Evolutionary conservation across 2,888 invertebrate species (phyloP).

Genomic region (Idaea dimidiata): DNA sequence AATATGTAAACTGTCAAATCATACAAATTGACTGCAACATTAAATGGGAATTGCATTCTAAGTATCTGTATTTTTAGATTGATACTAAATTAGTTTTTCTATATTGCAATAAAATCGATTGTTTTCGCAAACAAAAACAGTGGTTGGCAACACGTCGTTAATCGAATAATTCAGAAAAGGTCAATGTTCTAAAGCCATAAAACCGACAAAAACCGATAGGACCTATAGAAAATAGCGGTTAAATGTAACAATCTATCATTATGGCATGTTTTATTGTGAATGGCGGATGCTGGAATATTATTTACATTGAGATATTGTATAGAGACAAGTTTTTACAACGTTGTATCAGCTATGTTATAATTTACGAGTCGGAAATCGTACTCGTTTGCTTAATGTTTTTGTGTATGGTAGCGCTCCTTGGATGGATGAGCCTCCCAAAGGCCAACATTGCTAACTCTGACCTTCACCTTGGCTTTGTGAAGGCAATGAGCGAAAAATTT

Average conservation of each 20-base stretch:
- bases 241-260: constrained; percentile 68
- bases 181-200: not conserved
- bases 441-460: constrained; percentile 52
- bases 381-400: not conserved
- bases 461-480: constrained; percentile 58
- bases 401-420: constrained; percentile 23
- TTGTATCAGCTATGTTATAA: not conserved
- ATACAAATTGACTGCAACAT: too few species aligned
- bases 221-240: constrained; percentile 46
- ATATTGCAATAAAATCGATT: not conserved
- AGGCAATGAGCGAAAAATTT: constrained; percentile 64
- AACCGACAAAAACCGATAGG: constrained; percentile 31
- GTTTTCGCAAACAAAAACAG: not conserved
- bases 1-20: too few species aligned
- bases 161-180: not conserved
- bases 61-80: too few species aligned
- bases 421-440: constrained; percentile 63
- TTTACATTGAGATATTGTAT: constrained; percentile 75
- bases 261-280: constrained; percentile 63
- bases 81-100: not conserved
- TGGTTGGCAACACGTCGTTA: not conserved
- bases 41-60: too few species aligned
- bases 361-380: not conserved
- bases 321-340: constrained; percentile 15
- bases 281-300: constrained; percentile 64